phyloP scores from a whole-genome alignment of 2,113 vertebrate species.

The Festucalex cinctus region DNA sequence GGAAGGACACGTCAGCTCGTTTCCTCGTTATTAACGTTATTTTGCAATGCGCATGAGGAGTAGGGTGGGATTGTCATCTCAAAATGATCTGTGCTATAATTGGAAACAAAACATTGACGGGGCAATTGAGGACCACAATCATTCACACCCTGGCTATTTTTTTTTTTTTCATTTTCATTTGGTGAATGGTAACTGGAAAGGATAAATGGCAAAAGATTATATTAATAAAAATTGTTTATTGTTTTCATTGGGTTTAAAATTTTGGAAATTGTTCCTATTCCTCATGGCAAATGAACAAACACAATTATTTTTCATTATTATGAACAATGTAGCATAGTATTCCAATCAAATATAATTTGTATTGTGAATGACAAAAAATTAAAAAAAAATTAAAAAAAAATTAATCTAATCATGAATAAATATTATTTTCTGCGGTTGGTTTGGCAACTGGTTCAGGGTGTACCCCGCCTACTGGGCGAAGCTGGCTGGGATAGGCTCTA shows the following conservation, averaged over 20 bases:
- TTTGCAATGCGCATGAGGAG: background rate
- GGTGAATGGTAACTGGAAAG: background rate
- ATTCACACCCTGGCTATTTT: background rate
- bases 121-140: background rate
- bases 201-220: background rate
- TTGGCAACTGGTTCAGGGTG: too few species aligned
- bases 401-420: too few species aligned
- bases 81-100: background rate
- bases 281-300: background rate
- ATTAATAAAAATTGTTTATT: background rate
- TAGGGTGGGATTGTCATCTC: background rate
- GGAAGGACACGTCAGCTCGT: slow-evolving; percentile 35
- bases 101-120: background rate
- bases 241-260: too few species aligned
- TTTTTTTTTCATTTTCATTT: background rate
- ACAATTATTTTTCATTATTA: too few species aligned
- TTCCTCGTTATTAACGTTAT: background rate
- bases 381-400: too few species aligned
- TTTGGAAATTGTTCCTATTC: background rate
- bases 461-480: too few species aligned
- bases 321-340: background rate
- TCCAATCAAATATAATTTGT: background rate
- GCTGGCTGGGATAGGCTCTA: too few species aligned
- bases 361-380: too few species aligned
- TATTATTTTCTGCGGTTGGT: too few species aligned